Evolutionary conservation across 2,888 invertebrate genomes (phyloP), one percentile per base, ranked within the genome.

Genomic region (Buathra laborator): DNA sequence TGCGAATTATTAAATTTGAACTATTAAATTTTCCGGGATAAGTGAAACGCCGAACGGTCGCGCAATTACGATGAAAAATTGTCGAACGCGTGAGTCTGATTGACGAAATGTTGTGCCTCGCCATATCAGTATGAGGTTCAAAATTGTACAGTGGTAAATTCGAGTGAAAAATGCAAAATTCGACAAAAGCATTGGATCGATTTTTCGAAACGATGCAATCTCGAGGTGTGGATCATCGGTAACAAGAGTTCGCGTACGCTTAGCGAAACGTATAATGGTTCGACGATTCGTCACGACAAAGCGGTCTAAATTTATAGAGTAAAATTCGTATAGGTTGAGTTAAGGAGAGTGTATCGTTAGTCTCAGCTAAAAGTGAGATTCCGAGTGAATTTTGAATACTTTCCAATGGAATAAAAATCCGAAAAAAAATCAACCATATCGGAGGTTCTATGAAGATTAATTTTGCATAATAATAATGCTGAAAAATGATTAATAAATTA

Each of bases 301-400:
- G 43, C 71, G 76, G 71, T 79, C 53, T 76, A 76, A 83, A 67
- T 77, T 46, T 37, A 51, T 82, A 59, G 76, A 75, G 59, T 59
- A 12, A 44, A 37, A 68, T 74, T 83, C 82, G 56, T 72, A 51
- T 51, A 67, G 46, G 16, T 76, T 5, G 14, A 32, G 43, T 71
- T 68, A 66, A 48, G 46, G 53, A 62, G 19, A 24, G 2, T 24
- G 24, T 3, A 24, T 24, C 24, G 24, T 24, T 24, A 24, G 24
- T 24, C 24, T 1, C 3, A 24, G 3, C 24, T 1, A 24, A 24
- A 24, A 24, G 24, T 24, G 24, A 24, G 3, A 24, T 24, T 24
- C 24, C 24, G 24, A 24, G 24, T 24, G 24, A 24, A 24, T 24
- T 24, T 24, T 24, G 24, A 24, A 24, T 24, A 24, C 24, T 24